phyloP scores from a whole-genome alignment of 2,797 vertebrate species.

The Argentina silus region DNA sequence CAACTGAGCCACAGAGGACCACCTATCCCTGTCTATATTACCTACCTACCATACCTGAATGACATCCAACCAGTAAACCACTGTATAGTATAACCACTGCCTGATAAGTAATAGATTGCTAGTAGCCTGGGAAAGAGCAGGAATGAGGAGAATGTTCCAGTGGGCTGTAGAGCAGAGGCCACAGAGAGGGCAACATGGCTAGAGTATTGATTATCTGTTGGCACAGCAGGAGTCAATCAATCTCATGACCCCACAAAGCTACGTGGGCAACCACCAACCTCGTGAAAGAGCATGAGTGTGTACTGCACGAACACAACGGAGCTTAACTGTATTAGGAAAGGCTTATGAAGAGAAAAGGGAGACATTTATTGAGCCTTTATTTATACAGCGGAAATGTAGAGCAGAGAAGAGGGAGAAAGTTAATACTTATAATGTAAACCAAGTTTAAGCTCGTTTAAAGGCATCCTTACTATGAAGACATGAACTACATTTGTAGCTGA shows the following conservation, averaged over 20 bases:
- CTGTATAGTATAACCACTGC: conserved; percentile 18
- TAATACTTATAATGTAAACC: no score
- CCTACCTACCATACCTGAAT: neutral
- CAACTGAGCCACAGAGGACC: no score
- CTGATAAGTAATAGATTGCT: conserved; percentile 31
- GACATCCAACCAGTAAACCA: conserved; percentile 24
- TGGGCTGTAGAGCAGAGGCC: conserved; percentile 47
- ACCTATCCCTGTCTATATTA: no score
- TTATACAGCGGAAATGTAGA: no score
- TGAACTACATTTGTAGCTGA: no score
- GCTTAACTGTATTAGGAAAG: neutral
- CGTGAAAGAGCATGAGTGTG: conserved; percentile 28
- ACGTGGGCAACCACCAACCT: conserved; percentile 36
- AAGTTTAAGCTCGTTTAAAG: no score
- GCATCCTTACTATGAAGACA: no score
- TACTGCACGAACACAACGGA: conserved; percentile 15
- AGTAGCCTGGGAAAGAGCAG: conserved; percentile 16
- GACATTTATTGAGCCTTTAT: neutral
- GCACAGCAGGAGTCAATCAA: conserved; percentile 63
- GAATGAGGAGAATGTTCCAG: conserved; percentile 24
- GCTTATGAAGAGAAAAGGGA: neutral
- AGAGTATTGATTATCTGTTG: conserved; percentile 68
- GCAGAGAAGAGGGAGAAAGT: no score
- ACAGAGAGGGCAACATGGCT: conserved; percentile 55
- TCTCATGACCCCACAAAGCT: conserved; percentile 53